These are phyloP conservation scores for Fregetta grallaria DNA, from an alignment of 2,113 vertebrate species.

Conservation along the genomic window DNA sequence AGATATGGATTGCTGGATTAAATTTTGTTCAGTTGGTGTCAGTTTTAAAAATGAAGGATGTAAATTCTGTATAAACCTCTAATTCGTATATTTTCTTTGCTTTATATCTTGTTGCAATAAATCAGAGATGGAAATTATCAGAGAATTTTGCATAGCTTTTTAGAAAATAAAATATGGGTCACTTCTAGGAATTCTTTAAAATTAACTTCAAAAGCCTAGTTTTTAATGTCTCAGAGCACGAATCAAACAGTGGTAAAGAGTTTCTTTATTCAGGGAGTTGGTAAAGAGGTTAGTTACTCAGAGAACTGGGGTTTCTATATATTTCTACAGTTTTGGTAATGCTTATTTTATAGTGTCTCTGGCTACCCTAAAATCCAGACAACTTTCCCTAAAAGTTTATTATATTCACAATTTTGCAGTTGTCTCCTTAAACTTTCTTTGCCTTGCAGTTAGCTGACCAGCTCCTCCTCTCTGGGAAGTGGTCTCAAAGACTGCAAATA, in stretches of 20 bases:
- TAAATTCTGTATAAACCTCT: neutral
- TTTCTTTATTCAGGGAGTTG: neutral
- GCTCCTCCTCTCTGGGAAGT: neutral
- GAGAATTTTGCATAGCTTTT: neutral
- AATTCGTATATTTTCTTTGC: neutral
- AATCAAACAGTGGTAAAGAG: neutral
- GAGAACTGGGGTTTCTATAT: neutral
- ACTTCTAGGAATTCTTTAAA: neutral
- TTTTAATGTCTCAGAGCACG: neutral
- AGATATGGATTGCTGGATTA: neutral
- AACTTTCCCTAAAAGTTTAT: neutral
- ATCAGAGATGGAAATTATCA: neutral
- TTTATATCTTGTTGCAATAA: neutral
- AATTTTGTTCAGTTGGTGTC: neutral
- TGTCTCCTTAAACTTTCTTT: neutral
- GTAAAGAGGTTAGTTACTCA: neutral
- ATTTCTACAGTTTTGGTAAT: neutral
- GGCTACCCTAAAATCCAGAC: neutral
- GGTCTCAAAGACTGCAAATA: neutral
- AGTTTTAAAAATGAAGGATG: neutral
- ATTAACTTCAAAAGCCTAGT: neutral
- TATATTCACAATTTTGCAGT: neutral
- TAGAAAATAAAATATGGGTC: neutral
- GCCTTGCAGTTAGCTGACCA: neutral
- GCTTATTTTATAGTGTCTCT: neutral